Evolutionary conservation across 2,797 vertebrate genomes (phyloP).

Genomic region (Enteromius mattozi): DNA sequence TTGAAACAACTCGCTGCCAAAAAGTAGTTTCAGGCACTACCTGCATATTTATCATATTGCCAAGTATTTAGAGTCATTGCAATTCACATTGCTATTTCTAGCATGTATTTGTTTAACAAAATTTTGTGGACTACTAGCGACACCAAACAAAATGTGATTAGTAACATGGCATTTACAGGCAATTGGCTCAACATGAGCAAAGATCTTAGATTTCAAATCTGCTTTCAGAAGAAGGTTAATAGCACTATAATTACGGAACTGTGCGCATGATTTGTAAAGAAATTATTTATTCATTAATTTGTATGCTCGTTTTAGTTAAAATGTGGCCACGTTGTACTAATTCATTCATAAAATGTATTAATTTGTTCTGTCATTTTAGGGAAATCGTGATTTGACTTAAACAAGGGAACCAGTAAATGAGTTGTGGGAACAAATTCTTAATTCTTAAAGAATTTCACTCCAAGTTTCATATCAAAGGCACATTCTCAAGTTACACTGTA

Average conservation of each 20-base stretch:
- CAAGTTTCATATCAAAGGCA: too few species aligned
- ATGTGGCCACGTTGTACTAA: not conserved
- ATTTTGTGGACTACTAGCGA: not conserved
- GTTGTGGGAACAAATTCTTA: not conserved
- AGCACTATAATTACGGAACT: not conserved
- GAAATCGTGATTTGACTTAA: not conserved
- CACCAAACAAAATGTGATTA: not conserved
- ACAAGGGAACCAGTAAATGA: not conserved
- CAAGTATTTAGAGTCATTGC: not conserved
- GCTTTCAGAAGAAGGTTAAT: not conserved
- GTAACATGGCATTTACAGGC: not conserved
- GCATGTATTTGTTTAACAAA: not conserved
- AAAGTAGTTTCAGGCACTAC: conserved; percentile 1
- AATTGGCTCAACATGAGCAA: not conserved
- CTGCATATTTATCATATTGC: not conserved
- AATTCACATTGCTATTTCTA: not conserved
- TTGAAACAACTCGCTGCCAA: not conserved
- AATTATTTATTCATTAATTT: not conserved
- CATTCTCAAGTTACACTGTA: too few species aligned
- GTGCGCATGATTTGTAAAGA: not conserved
- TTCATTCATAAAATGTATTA: too few species aligned
- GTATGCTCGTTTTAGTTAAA: not conserved
- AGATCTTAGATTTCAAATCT: conserved; percentile 1
- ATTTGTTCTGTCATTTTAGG: not conserved
- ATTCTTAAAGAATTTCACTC: not conserved